A percentile compares a stretch with the other conserved stretches of the same genome.
phyloP scores from a whole-genome alignment of 2,888 invertebrate genomes.

The Athalia cordata region DNA sequence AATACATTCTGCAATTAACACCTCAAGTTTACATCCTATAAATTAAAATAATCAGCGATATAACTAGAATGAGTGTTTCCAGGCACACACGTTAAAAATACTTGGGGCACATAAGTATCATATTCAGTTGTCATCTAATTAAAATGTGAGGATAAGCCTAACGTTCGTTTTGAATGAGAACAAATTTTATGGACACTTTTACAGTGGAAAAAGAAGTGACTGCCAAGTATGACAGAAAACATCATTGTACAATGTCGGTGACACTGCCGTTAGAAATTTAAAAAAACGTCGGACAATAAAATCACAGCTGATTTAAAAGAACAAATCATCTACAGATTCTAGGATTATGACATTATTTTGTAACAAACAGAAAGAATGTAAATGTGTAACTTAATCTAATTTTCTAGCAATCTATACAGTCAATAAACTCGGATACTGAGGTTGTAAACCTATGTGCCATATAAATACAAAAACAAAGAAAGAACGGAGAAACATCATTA shows the following conservation, averaged over 20 bases:
- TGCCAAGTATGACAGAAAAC: background rate
- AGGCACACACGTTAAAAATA: constrained; percentile 14
- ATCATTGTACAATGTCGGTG: background rate
- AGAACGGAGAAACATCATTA: background rate
- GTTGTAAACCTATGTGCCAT: background rate
- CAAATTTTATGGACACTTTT: background rate
- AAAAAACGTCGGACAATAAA: background rate
- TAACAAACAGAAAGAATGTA: background rate
- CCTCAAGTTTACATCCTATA: background rate
- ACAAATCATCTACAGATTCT: constrained; percentile 5
- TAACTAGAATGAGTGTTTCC: constrained; percentile 24
- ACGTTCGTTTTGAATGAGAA: background rate
- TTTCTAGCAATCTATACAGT: constrained; percentile 5
- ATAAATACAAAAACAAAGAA: background rate
- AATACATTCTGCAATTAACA: background rate
- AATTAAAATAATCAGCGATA: constrained; percentile 21
- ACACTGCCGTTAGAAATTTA: constrained; percentile 3
- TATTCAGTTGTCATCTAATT: constrained; percentile 8
- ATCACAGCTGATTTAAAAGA: background rate
- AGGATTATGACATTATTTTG: constrained; percentile 16
- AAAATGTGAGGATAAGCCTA: constrained; percentile 9
- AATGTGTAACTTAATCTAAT: constrained; percentile 13
- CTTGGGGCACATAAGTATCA: constrained; percentile 4
- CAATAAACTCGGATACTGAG: constrained; percentile 9
- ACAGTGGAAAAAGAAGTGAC: background rate